Evolutionary conservation across 2,888 invertebrate genomes (phyloP).

Genomic region (Onthophagus sagittarius): DNA sequence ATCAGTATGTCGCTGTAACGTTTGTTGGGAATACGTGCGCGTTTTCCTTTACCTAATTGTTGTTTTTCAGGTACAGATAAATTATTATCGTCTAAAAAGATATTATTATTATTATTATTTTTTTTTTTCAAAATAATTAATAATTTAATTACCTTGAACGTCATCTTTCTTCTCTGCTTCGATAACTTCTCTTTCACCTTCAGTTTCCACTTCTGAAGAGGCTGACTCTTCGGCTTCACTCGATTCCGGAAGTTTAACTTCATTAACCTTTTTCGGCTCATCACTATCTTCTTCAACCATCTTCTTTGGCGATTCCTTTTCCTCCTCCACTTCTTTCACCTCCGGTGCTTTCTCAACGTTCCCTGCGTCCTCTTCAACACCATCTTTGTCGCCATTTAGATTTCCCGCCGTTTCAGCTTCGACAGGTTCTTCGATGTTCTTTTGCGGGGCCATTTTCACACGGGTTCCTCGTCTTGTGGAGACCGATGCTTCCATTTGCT

Average conservation of each 20-base stretch:
- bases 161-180: constrained; percentile 19
- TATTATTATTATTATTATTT: background rate
- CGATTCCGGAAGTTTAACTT: constrained; percentile 30
- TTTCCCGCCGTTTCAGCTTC: constrained; percentile 34
- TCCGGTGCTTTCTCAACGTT: constrained; percentile 10
- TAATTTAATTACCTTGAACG: constrained; percentile 17
- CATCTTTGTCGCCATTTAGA: constrained; percentile 29
- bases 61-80: constrained; percentile 31
- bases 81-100: constrained; percentile 15
- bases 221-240: constrained; percentile 28
- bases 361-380: constrained; percentile 17
- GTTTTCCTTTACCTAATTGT: constrained; percentile 45
- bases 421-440: constrained; percentile 15
- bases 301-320: background rate
- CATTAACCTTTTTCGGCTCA: constrained; percentile 3
- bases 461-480: constrained; percentile 22
- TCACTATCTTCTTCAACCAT: too few species aligned
- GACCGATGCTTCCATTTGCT: constrained; percentile 19
- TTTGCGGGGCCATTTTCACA: constrained; percentile 18
- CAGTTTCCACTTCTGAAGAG: constrained; percentile 21
- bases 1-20: constrained; percentile 42
- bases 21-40: constrained; percentile 48
- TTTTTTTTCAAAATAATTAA: too few species aligned
- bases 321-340: constrained; percentile 15
- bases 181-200: constrained; percentile 14